Conservation (phyloP, 1,140 invertebrate species). For the Chironomus tepperi region DNA sequence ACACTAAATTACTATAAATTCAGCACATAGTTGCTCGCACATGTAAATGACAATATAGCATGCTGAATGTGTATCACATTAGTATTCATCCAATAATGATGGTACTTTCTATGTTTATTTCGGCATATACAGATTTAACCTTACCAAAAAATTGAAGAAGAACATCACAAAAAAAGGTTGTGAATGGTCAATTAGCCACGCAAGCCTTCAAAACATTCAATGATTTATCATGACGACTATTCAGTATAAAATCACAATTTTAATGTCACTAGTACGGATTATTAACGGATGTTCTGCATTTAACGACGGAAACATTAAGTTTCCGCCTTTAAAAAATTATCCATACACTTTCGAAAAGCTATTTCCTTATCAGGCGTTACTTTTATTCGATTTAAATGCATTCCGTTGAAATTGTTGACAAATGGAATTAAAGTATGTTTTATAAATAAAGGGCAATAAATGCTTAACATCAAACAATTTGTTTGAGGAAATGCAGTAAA, state of each 20-base stretch:
- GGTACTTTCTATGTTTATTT: too few species aligned
- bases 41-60: too few species aligned
- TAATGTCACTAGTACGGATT: not conserved
- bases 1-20: too few species aligned
- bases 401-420: not conserved
- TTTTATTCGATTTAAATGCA: not conserved
- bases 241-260: not conserved
- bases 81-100: too few species aligned
- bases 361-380: not conserved
- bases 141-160: too few species aligned
- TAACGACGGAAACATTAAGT: not conserved
- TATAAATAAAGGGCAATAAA: not conserved
- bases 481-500: not conserved
- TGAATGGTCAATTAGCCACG: too few species aligned
- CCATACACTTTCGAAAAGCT: not conserved
- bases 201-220: too few species aligned
- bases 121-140: too few species aligned
- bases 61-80: too few species aligned
- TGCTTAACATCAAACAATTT: not conserved
- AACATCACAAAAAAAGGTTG: too few species aligned
- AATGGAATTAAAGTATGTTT: not conserved
- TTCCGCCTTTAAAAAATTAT: not conserved
- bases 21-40: too few species aligned
- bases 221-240: too few species aligned
- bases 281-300: constrained; percentile 6